Evolutionary conservation across 2,113 vertebrate species (phyloP).

Genomic region (Anseranas semipalmata): DNA sequence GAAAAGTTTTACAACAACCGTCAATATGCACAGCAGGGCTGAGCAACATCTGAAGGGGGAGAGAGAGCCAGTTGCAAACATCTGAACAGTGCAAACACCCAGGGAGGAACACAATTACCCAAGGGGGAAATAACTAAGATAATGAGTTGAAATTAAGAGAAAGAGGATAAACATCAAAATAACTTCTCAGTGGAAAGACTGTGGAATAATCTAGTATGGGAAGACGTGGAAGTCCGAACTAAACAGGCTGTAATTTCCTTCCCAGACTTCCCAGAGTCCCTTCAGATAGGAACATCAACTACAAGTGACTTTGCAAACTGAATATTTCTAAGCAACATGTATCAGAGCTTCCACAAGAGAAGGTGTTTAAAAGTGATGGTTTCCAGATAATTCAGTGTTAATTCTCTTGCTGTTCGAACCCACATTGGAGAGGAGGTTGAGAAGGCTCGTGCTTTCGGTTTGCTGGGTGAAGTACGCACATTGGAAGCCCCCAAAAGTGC

Average conservation of each 20-base stretch:
- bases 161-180: slow-evolving; percentile 52
- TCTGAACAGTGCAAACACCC: slow-evolving; percentile 29
- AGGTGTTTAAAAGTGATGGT: neutral
- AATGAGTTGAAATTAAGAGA: slow-evolving; percentile 58
- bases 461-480: neutral
- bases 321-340: slow-evolving; percentile 12
- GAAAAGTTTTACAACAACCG: slow-evolving; percentile 49
- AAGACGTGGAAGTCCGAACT: neutral
- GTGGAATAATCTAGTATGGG: neutral
- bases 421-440: neutral
- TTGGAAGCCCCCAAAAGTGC: neutral
- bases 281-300: neutral
- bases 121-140: slow-evolving; percentile 43
- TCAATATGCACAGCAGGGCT: slow-evolving; percentile 60
- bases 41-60: slow-evolving; percentile 28
- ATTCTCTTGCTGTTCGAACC: neutral
- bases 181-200: slow-evolving; percentile 41
- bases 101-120: slow-evolving; percentile 43
- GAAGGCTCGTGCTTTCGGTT: neutral
- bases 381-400: neutral
- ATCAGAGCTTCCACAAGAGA: neutral
- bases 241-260: neutral
- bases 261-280: neutral
- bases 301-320: neutral
- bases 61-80: neutral